Base-by-base conservation (phyloP, 1,140 invertebrate genomes). In the Patella vulgata region DNA sequence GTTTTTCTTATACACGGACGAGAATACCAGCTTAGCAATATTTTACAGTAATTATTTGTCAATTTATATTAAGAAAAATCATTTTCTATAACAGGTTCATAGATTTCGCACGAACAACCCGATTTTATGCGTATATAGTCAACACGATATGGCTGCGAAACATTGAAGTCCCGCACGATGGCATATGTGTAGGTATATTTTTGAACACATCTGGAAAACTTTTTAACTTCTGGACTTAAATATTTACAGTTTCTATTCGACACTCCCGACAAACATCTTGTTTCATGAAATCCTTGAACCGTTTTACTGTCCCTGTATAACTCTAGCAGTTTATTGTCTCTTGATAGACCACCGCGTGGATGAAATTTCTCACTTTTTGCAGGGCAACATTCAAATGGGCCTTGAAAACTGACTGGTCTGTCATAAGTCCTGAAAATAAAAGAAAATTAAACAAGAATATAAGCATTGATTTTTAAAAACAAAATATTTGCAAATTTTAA, bases 151-250 rank as follows among this genome's bases (percentile, higher is more conserved):
- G 74, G 78, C 44, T 73, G 62, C 8, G 87, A 85, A 21, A 83
- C 78, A 44, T 79, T 80, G 63, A 76, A 80, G 47, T 87, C 84
- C 44, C 79, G 86, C 27, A 94, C 90, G 56, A 94, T 87, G 14
- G 93, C 93, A 82, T 94, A 95, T 0, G 90, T 89, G 77, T 91
- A 94, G n/a, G 91, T 91, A 82, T 91, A 92, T 80, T 91, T 90
- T 81, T 94, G 93, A 11, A 91, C 89, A 83, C 93, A 95, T 71
- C 87, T 85, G 4, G 92, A 93, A 51, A 89, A 87, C 30, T 87
- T 87, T 30, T 87, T 87, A 27, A 91, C 84, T 55, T 88, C 87
- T 14, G 87, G 86, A 79, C 93, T 89, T 61, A 93, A 86, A 83
- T 91, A 93, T 39, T 89, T 83, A 79, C 93, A 94, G 0, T 91